Evolutionary conservation across 2,888 invertebrate genomes (phyloP).

Genomic region (Eristalinus sepulchralis): DNA sequence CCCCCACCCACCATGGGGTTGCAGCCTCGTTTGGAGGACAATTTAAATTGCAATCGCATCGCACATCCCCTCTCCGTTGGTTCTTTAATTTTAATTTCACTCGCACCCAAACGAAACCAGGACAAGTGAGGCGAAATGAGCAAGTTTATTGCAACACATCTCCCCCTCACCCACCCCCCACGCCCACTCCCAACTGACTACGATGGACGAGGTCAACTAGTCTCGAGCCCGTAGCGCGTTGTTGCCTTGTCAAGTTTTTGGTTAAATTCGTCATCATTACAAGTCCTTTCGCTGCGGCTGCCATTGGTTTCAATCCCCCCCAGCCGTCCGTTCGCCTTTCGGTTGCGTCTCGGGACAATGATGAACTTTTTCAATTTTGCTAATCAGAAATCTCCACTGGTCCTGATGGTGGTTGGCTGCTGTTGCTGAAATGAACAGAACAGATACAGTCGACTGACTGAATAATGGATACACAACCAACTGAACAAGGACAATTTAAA

Average conservation of each 20-base stretch:
- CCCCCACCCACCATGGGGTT: constrained; percentile 7
- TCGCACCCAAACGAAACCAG: constrained; percentile 36
- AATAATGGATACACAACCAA: constrained; percentile 53
- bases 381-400: constrained; percentile 68
- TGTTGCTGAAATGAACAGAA: constrained; percentile 54
- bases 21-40: constrained; percentile 46
- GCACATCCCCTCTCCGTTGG: constrained; percentile 14
- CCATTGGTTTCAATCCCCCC: not conserved
- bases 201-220: constrained; percentile 63
- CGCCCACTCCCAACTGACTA: not conserved
- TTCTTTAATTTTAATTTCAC: constrained; percentile 66
- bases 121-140: constrained; percentile 63
- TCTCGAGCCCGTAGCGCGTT: constrained; percentile 14
- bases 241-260: constrained; percentile 56
- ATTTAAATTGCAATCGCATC: constrained; percentile 63
- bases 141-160: constrained; percentile 59
- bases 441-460: constrained; percentile 62
- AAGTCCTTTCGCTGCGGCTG: constrained; percentile 25
- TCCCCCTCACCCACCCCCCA: not conserved
- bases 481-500: not conserved
- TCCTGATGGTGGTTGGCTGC: constrained; percentile 2
- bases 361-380: constrained; percentile 71
- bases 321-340: not conserved
- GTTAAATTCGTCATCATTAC: constrained; percentile 64
- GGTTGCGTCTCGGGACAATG: constrained; percentile 47